Evolutionary conservation across 2,888 invertebrate species (phyloP).

Genomic region (Cantharis lateralis): DNA sequence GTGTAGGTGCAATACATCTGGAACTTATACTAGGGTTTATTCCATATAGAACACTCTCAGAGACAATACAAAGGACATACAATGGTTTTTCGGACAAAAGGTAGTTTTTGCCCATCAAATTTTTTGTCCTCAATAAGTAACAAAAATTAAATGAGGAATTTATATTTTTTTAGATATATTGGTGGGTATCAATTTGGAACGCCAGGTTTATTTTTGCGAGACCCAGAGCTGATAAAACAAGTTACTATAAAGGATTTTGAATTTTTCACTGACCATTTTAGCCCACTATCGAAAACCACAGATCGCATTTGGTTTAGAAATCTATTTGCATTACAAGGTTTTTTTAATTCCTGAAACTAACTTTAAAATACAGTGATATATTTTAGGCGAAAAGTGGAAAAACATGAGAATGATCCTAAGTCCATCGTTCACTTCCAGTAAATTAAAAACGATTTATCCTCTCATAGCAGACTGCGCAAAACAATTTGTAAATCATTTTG

Average conservation of each 20-base stretch:
- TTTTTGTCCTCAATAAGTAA: no score
- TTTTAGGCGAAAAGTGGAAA: conserved; percentile 38
- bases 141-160: not conserved
- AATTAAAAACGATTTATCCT: conserved; percentile 56
- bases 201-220: conserved; percentile 57
- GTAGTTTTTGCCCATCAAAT: no score
- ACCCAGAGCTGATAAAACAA: conserved; percentile 61
- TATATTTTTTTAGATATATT: not conserved
- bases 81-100: not conserved
- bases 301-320: not conserved
- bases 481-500: conserved; percentile 29
- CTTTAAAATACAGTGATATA: not conserved
- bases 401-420: conserved; percentile 56
- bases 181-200: conserved; percentile 57
- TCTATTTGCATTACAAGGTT: not conserved
- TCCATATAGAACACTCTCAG: not conserved
- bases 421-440: conserved; percentile 57
- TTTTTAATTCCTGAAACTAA: not conserved
- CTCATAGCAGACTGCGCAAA: conserved; percentile 50
- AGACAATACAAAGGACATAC: not conserved
- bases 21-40: not conserved
- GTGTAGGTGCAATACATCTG: not conserved
- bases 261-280: not conserved
- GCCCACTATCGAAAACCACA: not conserved
- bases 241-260: conserved; percentile 64